These are phyloP conservation scores for Corythoichthys intestinalis DNA, from an alignment of 2,113 vertebrate species.

Conservation along the genomic window DNA sequence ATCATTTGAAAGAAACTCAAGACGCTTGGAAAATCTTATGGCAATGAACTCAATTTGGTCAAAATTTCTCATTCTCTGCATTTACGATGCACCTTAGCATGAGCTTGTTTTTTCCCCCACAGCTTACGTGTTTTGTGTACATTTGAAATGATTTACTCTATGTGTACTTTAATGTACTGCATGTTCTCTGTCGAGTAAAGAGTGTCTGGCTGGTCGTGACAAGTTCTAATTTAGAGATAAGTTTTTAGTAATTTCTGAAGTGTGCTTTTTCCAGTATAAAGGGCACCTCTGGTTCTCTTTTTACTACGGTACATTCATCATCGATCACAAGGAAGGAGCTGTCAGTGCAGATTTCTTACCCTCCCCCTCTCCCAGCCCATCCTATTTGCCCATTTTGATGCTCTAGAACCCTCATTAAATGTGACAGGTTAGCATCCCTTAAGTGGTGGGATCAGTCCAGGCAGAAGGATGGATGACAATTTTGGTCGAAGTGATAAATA, in stretches of 20 bases:
- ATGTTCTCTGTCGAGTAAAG: neutral
- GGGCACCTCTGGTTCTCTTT: conserved; percentile 25
- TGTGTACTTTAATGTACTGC: neutral
- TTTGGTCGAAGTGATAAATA: conserved; percentile 22
- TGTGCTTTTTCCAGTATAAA: conserved; percentile 31
- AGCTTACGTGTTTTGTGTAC: neutral
- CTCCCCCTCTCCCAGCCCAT: neutral
- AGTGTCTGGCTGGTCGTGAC: neutral
- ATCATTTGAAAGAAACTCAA: conserved; percentile 24
- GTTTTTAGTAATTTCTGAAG: neutral
- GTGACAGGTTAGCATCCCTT: conserved; percentile 60
- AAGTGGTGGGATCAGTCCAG: conserved; percentile 25
- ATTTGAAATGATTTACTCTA: neutral
- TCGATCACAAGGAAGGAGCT: conserved; percentile 32
- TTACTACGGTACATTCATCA: conserved; percentile 33
- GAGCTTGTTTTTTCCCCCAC: neutral
- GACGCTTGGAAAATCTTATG: neutral
- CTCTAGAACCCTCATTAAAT: conserved; percentile 49
- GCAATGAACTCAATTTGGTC: neutral
- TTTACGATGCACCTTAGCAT: neutral
- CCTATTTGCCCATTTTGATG: conserved; percentile 3
- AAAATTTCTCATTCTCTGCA: neutral
- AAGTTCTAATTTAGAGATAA: neutral
- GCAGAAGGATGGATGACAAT: conserved; percentile 35
- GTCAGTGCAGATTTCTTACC: conserved; percentile 20